Evolutionary conservation across 1,140 invertebrate species (phyloP).

Genomic region (Oryctes rhinoceros): DNA sequence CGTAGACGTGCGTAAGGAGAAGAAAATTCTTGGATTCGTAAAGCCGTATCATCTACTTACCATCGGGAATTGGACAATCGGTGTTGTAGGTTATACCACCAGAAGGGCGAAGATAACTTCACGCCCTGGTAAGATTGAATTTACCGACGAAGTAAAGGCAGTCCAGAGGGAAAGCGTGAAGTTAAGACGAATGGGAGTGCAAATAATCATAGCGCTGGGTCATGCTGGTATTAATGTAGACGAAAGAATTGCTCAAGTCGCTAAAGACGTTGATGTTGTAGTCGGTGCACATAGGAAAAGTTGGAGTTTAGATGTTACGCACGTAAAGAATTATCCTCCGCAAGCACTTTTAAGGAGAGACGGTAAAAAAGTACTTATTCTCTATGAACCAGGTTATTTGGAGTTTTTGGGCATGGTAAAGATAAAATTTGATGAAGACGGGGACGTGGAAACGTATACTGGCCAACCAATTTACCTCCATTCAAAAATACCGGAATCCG

Average conservation of each 20-base stretch:
- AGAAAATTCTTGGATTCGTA: slow-evolving; percentile 57
- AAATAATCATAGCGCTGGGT: slow-evolving; percentile 88
- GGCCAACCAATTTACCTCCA: slow-evolving; percentile 88
- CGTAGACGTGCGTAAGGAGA: slow-evolving; percentile 68
- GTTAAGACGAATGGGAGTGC: slow-evolving; percentile 69
- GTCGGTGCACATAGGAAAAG: slow-evolving; percentile 87
- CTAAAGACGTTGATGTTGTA: slow-evolving; percentile 85
- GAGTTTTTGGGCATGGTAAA: slow-evolving; percentile 88
- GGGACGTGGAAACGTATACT: slow-evolving; percentile 73
- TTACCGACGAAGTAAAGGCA: slow-evolving; percentile 77
- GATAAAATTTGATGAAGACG: slow-evolving; percentile 75
- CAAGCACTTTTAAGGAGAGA: slow-evolving; percentile 72
- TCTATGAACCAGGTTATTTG: slow-evolving; percentile 91
- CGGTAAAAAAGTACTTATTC: slow-evolving; percentile 81
- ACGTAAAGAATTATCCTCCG: slow-evolving; percentile 78
- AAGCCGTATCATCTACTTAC: slow-evolving; percentile 74
- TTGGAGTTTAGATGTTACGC: slow-evolving; percentile 78
- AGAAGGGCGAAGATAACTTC: slow-evolving; percentile 79
- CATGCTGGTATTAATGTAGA: slow-evolving; percentile 85
- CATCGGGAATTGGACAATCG: slow-evolving; percentile 73
- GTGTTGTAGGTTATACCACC: slow-evolving; percentile 89
- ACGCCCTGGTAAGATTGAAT: slow-evolving; percentile 69
- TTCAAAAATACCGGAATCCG: slow-evolving; percentile 69
- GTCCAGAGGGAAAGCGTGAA: slow-evolving; percentile 73
- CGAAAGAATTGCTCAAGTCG: slow-evolving; percentile 77